phyloP scores from a whole-genome alignment of 2,113 vertebrate genomes.

The Cariama cristata region DNA sequence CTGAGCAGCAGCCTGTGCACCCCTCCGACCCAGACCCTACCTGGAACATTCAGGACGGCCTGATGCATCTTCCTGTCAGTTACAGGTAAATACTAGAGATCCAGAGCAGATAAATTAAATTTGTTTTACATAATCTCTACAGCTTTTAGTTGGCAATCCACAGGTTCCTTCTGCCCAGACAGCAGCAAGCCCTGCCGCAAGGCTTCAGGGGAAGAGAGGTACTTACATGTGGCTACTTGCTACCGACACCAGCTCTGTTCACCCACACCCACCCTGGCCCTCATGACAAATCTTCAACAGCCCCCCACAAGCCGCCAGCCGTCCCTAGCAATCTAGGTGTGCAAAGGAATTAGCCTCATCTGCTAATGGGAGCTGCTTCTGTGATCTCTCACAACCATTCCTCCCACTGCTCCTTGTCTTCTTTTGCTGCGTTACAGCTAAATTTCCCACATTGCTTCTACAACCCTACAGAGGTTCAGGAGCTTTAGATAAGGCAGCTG shows the following conservation, averaged over 20 bases:
- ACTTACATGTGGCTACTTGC: not conserved
- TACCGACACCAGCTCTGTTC: not conserved
- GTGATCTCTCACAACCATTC: not conserved
- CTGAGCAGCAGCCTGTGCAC: not conserved
- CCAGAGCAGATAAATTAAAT: not conserved
- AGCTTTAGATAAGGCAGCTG: not conserved
- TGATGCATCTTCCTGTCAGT: not conserved
- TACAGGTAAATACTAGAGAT: not conserved
- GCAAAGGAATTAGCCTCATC: not conserved
- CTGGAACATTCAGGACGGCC: not conserved
- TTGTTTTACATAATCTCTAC: not conserved
- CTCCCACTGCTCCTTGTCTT: not conserved
- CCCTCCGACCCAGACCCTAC: not conserved
- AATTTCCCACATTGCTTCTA: not conserved
- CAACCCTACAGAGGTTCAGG: not conserved
- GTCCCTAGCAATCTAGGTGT: not conserved
- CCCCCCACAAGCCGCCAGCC: not conserved
- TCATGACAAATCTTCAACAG: not conserved
- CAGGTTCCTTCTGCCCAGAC: not conserved
- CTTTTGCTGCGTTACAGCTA: not conserved
- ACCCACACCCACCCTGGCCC: not conserved
- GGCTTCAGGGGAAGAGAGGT: not conserved
- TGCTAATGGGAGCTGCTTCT: not conserved
- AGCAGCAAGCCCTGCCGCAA: rapidly evolving
- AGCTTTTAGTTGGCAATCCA: not conserved